Percentiles rank a stretch among this genome's conserved stretches.
These are phyloP conservation scores for Andrena minutula DNA, from an alignment of 2,888 invertebrate genomes.

Conservation along the genomic window DNA sequence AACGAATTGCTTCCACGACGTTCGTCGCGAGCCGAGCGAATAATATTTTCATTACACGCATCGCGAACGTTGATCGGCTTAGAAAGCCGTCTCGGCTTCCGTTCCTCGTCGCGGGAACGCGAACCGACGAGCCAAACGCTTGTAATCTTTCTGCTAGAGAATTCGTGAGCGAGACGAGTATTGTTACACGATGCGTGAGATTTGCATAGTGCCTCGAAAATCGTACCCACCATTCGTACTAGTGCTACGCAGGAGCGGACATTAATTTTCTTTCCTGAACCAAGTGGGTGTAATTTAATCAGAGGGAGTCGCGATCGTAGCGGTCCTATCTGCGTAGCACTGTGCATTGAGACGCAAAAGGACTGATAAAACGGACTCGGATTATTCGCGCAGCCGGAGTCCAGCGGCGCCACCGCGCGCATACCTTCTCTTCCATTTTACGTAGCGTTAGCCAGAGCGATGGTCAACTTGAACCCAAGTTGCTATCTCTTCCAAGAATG, in stretches of 20 bases:
- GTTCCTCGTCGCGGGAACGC: not conserved
- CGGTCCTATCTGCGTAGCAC: slow-evolving; percentile 15
- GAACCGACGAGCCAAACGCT: slow-evolving; percentile 31
- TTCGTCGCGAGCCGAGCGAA: slow-evolving; percentile 35
- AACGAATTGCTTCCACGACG: slow-evolving; percentile 54
- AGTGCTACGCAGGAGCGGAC: slow-evolving; percentile 16
- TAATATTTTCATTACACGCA: slow-evolving; percentile 37
- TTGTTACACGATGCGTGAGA: slow-evolving; percentile 35
- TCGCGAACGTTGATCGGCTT: slow-evolving; percentile 29
- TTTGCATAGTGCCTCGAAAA: slow-evolving; percentile 63
- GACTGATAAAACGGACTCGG: slow-evolving; percentile 33
- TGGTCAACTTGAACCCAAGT: not conserved
- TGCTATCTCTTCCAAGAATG: slow-evolving; percentile 6
- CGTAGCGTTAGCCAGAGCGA: not conserved
- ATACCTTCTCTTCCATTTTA: slow-evolving; percentile 20
- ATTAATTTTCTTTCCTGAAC: not conserved
- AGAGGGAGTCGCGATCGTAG: not conserved
- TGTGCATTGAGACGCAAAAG: slow-evolving; percentile 37
- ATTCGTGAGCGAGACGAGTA: slow-evolving; percentile 37
- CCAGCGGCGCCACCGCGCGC: not conserved
- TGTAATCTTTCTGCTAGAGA: slow-evolving; percentile 55
- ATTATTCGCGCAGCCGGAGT: slow-evolving; percentile 37
- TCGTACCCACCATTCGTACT: slow-evolving; percentile 57
- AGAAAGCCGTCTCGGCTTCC: slow-evolving; percentile 11
- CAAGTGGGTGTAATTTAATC: not conserved